A percentile compares a stretch with the other conserved stretches of the same genome.
Conservation (phyloP, 1,140 invertebrate genomes). For the Eumaeus atala region DNA sequence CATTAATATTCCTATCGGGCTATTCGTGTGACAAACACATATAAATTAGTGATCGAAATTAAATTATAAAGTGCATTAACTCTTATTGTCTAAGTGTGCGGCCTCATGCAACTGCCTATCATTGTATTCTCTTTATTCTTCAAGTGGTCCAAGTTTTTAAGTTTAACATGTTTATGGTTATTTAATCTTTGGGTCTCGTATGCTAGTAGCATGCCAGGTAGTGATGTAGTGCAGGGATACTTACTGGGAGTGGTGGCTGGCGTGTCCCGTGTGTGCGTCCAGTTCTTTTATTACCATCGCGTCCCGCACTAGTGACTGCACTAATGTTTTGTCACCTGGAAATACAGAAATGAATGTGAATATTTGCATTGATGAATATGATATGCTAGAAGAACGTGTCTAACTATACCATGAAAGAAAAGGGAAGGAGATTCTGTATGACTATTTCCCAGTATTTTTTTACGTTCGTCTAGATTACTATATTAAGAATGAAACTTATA, state of each 20-base stretch:
- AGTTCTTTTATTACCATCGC: constrained; percentile 86
- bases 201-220: constrained; percentile 23
- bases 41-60: constrained; percentile 61
- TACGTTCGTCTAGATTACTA: not conserved
- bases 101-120: constrained; percentile 17
- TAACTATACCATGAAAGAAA: too few species aligned
- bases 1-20: constrained; percentile 90
- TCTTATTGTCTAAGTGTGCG: constrained; percentile 1
- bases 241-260: constrained; percentile 64
- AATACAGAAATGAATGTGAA: constrained; percentile 25
- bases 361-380: too few species aligned
- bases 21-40: constrained; percentile 75
- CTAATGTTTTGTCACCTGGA: constrained; percentile 85
- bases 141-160: not conserved
- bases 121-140: constrained; percentile 17
- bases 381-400: too few species aligned
- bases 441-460: too few species aligned
- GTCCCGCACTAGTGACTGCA: constrained; percentile 89
- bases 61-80: constrained; percentile 30
- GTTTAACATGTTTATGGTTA: not conserved
- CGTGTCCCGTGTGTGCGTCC: constrained; percentile 76
- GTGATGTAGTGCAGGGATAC: constrained; percentile 26
- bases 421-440: too few species aligned
- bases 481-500: too few species aligned
- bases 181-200: constrained; percentile 4